Evolutionary conservation across 2,888 invertebrate genomes (phyloP).

Genomic region (Capitulum mitella): DNA sequence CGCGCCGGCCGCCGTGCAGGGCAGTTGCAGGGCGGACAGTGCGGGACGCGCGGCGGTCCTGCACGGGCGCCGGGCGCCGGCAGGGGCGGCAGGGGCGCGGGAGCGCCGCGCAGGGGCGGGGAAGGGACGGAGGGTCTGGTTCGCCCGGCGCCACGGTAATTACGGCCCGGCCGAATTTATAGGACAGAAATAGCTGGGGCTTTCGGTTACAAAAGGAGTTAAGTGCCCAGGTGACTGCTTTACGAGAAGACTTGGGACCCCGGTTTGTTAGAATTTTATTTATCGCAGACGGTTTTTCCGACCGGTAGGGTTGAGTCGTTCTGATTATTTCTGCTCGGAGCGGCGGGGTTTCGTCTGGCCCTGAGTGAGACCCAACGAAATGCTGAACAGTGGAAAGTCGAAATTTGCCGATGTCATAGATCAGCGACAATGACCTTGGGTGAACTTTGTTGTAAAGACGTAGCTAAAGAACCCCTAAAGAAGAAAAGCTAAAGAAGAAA

Average conservation of each 20-base stretch:
- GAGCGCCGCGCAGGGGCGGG: background rate
- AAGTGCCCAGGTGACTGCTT: conserved; percentile 16
- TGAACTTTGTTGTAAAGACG: too few relatives aligned
- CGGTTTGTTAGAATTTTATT: conserved; percentile 11
- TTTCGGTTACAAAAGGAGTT: conserved; percentile 15
- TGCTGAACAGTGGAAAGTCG: too few relatives aligned
- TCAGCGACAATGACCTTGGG: too few relatives aligned
- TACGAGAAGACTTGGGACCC: background rate
- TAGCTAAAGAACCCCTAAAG: too few relatives aligned
- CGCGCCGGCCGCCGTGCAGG: background rate
- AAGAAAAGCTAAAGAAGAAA: too few relatives aligned
- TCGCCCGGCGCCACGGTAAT: background rate
- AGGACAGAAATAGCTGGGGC: conserved; percentile 17
- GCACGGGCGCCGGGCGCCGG: background rate
- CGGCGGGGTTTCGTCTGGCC: background rate
- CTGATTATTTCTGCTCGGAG: too few relatives aligned
- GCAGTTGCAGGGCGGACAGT: background rate
- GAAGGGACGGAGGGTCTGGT: background rate
- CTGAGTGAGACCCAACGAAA: background rate
- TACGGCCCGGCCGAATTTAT: background rate
- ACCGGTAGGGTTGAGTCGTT: background rate
- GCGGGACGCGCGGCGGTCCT: background rate
- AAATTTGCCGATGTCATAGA: too few relatives aligned
- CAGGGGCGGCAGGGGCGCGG: background rate
- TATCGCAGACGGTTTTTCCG: background rate